Evolutionary conservation across 1,140 invertebrate species (phyloP).

Genomic region (Paraescarpia echinospica): DNA sequence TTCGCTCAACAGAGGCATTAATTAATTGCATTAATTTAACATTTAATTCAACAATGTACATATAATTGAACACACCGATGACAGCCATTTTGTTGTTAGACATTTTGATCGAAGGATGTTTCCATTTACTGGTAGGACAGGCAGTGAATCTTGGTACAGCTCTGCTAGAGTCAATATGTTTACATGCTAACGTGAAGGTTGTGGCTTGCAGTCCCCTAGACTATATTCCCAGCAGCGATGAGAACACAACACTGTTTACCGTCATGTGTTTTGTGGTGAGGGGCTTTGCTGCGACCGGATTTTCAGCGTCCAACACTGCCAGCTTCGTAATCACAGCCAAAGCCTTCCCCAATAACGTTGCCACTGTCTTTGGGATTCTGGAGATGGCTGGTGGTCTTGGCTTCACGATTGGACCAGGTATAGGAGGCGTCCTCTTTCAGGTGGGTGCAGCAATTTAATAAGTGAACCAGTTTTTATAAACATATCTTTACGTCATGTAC

Average conservation of each 20-base stretch:
- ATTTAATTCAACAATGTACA: too few species aligned
- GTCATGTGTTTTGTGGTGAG: slow-evolving; percentile 72
- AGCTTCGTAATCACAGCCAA: slow-evolving; percentile 76
- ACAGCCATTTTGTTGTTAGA: too few species aligned
- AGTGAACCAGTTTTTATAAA: background rate
- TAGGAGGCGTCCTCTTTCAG: slow-evolving; percentile 75
- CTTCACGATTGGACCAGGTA: slow-evolving; percentile 74
- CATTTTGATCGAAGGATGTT: too few species aligned
- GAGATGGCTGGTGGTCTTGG: slow-evolving; percentile 79
- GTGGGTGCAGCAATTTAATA: slow-evolving; percentile 54
- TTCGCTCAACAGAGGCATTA: too few species aligned
- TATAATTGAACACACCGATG: too few species aligned
- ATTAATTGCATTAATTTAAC: too few species aligned
- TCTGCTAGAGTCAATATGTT: background rate
- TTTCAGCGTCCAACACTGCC: slow-evolving; percentile 71
- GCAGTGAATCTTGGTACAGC: too few species aligned
- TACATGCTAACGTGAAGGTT: background rate
- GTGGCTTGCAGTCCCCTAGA: background rate
- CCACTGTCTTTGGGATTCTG: slow-evolving; percentile 72
- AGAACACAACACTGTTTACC: slow-evolving; percentile 64
- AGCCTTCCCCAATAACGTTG: slow-evolving; percentile 71
- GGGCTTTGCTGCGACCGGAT: slow-evolving; percentile 71
- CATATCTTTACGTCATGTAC: background rate
- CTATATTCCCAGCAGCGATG: background rate
- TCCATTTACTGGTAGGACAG: too few species aligned